A percentile compares a stretch with the other conserved stretches of the same genome.
Conservation (phyloP, 2,113 vertebrate species). For the Trochalopteron elliotii region DNA sequence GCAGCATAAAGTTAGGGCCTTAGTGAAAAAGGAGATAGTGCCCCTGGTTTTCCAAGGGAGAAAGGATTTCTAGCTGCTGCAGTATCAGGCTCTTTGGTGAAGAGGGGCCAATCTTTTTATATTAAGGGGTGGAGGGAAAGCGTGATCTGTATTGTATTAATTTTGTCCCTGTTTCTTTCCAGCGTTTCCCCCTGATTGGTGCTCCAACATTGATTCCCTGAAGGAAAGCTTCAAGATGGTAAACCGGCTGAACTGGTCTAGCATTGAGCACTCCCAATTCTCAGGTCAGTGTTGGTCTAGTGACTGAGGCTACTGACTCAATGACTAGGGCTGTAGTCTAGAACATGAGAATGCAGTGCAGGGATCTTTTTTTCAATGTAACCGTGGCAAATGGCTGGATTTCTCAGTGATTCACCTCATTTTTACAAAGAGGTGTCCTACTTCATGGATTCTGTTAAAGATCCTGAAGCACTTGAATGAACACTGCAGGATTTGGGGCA, state of each 20-base stretch:
- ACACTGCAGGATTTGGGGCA: not conserved
- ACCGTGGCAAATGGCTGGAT: rapidly evolving
- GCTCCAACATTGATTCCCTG: conserved; percentile 89
- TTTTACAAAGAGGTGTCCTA: not conserved
- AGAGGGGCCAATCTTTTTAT: not conserved
- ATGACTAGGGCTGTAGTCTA: not conserved
- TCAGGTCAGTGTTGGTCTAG: conserved; percentile 81
- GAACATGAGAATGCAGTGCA: not conserved
- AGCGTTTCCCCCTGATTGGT: conserved; percentile 92
- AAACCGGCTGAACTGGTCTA: conserved; percentile 93
- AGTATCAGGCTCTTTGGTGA: not conserved
- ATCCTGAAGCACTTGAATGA: not conserved
- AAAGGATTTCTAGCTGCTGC: not conserved
- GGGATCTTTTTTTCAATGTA: not conserved
- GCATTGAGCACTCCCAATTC: conserved; percentile 91
- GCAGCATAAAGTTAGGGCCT: not conserved
- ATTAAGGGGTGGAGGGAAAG: not conserved
- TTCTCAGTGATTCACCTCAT: not conserved
- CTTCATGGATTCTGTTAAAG: not conserved
- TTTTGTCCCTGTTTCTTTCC: not conserved
- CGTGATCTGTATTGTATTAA: not conserved
- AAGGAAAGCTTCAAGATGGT: conserved; percentile 97
- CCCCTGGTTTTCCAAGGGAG: not conserved
- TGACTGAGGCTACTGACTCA: not conserved
- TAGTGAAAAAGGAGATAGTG: not conserved